Evolutionary conservation across 1,140 invertebrate species (phyloP), one percentile per base, ranked within the genome.

Genomic region (Argopecten irradians): DNA sequence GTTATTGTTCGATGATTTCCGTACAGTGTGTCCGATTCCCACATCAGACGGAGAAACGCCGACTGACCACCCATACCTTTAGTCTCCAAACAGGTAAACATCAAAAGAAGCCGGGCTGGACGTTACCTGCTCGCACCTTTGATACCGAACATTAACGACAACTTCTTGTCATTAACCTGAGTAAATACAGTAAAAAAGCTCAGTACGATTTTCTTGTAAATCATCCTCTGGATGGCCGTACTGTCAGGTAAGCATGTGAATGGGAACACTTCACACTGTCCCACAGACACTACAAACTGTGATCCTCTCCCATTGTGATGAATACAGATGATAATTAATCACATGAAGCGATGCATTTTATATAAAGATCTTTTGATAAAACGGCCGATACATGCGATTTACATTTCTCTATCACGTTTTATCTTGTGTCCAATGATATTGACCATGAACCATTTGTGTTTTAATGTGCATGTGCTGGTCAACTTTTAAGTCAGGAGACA

Each of bases 171-270:
- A 71, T 71, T 71, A 71, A 28, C 55, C 55, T 28, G 22, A 28
- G 55, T 71, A 71, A 71, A 71, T 71, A 71, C 55, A 71, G 55
- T 71, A 71, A 71, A 71, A 71, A 71, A 71, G n/a, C 55, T 71
- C 55, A 71, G 55, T 71, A 71, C 55, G 55, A 71, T 28, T 71
- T 71, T 71, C 55, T 71, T 28, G 55, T 71, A 71, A 71, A 71
- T 71, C 55, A 71, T 71, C 55, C n/a, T n/a, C 22, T 71, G 55
- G 55, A 71, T 28, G 55, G 22, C 1, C 5, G 8, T 3, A 71
- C 55, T 71, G 55, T 71, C 55, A 71, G 55, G 8, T 71, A n/a
- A 71, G 22, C 55, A 71, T 71, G 55, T 0, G 55, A 71, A 71
- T 71, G 22, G n/a, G 55, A 11, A 71, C 55, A 71, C 55, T 71